Evolutionary conservation across 2,113 vertebrate genomes (phyloP).

Genomic region (Sinocyclocheilus grahami): DNA sequence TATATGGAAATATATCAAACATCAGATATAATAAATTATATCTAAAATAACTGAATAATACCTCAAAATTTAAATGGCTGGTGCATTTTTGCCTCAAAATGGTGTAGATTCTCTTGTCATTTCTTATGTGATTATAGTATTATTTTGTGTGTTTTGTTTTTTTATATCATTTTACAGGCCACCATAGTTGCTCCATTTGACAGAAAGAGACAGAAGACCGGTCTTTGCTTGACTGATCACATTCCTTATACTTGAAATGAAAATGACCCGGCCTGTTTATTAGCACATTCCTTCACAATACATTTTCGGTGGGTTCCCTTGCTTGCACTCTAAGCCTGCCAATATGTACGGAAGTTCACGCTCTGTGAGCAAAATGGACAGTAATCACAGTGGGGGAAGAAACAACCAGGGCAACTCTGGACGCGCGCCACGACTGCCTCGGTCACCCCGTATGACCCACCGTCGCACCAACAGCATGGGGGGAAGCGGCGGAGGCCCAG

Average conservation of each 20-base stretch:
- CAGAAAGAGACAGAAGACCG: neutral
- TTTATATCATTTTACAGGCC: conserved; percentile 42
- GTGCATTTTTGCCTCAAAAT: neutral
- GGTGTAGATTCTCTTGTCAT: neutral
- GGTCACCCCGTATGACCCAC: conserved; percentile 93
- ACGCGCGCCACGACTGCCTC: conserved; percentile 91
- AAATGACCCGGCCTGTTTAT: conserved; percentile 30
- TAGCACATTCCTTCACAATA: conserved; percentile 1
- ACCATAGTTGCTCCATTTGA: conserved; percentile 19
- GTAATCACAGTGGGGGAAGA: conserved; percentile 76
- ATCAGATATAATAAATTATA: neutral
- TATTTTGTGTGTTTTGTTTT: neutral
- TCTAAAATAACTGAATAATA: neutral
- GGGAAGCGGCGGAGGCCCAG: conserved; percentile 85
- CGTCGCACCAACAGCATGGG: conserved; percentile 96
- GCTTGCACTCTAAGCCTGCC: neutral
- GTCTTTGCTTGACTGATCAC: conserved; percentile 12
- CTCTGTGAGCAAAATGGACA: conserved; percentile 91
- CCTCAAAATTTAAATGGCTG: neutral
- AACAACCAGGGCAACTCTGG: conserved; percentile 85
- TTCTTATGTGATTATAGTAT: neutral
- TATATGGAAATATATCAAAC: neutral
- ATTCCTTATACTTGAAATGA: conserved; percentile 12
- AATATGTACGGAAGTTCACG: conserved; percentile 89
- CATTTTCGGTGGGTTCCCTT: neutral